Percentiles rank a stretch among this genome's conserved stretches.
phyloP scores from a whole-genome alignment of 1,140 invertebrate species.

The Anastrepha obliqua region DNA sequence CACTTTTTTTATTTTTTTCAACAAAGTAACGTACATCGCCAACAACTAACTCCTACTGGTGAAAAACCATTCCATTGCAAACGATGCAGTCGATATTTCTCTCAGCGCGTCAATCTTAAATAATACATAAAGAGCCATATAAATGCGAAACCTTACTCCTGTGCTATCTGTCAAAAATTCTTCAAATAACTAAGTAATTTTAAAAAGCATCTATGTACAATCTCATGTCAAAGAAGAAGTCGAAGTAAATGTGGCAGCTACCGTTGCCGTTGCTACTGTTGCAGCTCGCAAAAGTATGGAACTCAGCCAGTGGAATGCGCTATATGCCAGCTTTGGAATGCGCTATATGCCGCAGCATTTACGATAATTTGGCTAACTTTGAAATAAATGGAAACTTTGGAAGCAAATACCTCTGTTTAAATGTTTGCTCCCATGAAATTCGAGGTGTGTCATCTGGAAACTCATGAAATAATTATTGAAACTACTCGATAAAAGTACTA shows the following conservation, averaged over 20 bases:
- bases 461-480: constrained; percentile 72
- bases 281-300: constrained; percentile 66
- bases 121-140: constrained; percentile 73
- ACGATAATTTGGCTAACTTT: constrained; percentile 70
- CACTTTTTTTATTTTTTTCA: constrained; percentile 72
- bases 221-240: constrained; percentile 71
- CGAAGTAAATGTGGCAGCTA: constrained; percentile 66
- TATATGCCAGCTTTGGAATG: constrained; percentile 70
- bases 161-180: constrained; percentile 70
- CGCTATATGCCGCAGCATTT: constrained; percentile 71
- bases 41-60: constrained; percentile 73
- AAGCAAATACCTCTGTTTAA: constrained; percentile 29
- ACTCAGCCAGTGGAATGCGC: constrained; percentile 67
- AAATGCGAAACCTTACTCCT: constrained; percentile 70
- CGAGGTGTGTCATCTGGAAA: constrained; percentile 70
- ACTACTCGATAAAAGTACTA: constrained; percentile 61
- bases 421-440: constrained; percentile 71
- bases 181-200: constrained; percentile 71
- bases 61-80: constrained; percentile 73
- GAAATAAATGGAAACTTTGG: constrained; percentile 66
- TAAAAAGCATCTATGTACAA: constrained; percentile 70
- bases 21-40: constrained; percentile 73
- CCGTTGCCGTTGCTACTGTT: constrained; percentile 66
- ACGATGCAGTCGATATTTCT: constrained; percentile 70
- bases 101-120: constrained; percentile 72